Conservation (phyloP, 2,888 invertebrate genomes). For the Aphodius granarius region DNA sequence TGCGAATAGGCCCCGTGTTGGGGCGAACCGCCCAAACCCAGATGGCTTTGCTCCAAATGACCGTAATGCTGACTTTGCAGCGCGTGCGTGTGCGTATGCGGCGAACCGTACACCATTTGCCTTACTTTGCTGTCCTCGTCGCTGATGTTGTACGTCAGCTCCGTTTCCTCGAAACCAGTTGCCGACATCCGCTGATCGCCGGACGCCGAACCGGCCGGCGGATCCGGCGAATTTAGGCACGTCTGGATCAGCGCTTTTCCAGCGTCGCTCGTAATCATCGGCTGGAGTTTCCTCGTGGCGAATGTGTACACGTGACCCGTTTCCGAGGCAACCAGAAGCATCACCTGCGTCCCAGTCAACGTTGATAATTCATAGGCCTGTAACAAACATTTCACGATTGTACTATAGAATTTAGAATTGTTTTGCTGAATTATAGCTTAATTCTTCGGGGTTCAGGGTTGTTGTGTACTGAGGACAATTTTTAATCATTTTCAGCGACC, state of each 20-base stretch:
- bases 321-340: slow-evolving; percentile 98
- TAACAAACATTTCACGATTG: slow-evolving; percentile 50
- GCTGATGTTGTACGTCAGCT: slow-evolving; percentile 94
- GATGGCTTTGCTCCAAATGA: slow-evolving; percentile 50
- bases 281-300: slow-evolving; percentile 97
- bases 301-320: slow-evolving; percentile 99
- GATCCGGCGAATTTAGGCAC: slow-evolving; percentile 96
- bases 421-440: slow-evolving; percentile 20
- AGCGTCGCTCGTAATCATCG: slow-evolving; percentile 98
- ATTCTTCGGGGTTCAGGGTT: slow-evolving; percentile 4
- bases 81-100: slow-evolving; percentile 67
- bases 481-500: neutral
- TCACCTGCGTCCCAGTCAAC: slow-evolving; percentile 98
- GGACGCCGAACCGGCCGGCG: slow-evolving; percentile 65
- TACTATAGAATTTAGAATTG: neutral
- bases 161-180: slow-evolving; percentile 98
- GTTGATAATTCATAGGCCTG: slow-evolving; percentile 99
- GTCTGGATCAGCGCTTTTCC: slow-evolving; percentile 98
- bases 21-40: slow-evolving; percentile 52
- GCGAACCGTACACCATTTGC: slow-evolving; percentile 85
- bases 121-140: slow-evolving; percentile 97
- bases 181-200: slow-evolving; percentile 97
- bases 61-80: slow-evolving; percentile 52
- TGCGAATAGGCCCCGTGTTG: slow-evolving; percentile 63
- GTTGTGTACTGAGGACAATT: neutral